Percentiles rank a stretch among this genome's conserved stretches.
Conservation (phyloP, 2,797 vertebrate species). For the Tangara arthus region DNA sequence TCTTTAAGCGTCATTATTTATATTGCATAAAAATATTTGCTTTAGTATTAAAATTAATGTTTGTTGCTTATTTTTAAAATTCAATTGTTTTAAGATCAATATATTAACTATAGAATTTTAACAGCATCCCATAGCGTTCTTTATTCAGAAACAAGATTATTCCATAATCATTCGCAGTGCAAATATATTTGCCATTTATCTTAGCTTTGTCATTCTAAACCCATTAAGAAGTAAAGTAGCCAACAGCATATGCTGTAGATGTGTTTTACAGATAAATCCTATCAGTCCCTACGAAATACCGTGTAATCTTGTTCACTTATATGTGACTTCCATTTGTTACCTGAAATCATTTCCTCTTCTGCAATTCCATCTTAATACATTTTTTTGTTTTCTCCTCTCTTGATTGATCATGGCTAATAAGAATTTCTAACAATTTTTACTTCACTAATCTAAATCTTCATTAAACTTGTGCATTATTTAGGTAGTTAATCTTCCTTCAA, state of each 20-base stretch:
- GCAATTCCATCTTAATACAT: background rate
- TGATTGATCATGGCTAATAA: background rate
- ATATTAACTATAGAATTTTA: background rate
- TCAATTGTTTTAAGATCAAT: background rate
- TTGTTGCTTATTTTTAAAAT: background rate
- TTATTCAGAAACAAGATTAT: background rate
- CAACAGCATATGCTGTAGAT: background rate
- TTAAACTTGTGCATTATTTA: background rate
- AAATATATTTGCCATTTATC: background rate
- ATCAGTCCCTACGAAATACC: background rate
- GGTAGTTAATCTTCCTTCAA: background rate
- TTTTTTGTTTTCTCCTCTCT: background rate
- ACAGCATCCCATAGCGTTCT: fast-evolving
- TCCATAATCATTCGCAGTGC: background rate
- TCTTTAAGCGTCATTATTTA: background rate
- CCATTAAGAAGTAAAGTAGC: background rate
- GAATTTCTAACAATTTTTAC: background rate
- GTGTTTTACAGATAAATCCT: background rate
- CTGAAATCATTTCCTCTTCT: background rate
- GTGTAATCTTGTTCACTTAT: background rate
- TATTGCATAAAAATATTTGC: background rate
- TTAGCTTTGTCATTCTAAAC: background rate
- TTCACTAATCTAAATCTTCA: background rate
- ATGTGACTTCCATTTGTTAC: background rate
- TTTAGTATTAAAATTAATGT: background rate